A percentile compares a stretch with the other conserved stretches of the same genome.
phyloP scores from a whole-genome alignment of 2,113 vertebrate genomes.

The Pterophyllum scalare region DNA sequence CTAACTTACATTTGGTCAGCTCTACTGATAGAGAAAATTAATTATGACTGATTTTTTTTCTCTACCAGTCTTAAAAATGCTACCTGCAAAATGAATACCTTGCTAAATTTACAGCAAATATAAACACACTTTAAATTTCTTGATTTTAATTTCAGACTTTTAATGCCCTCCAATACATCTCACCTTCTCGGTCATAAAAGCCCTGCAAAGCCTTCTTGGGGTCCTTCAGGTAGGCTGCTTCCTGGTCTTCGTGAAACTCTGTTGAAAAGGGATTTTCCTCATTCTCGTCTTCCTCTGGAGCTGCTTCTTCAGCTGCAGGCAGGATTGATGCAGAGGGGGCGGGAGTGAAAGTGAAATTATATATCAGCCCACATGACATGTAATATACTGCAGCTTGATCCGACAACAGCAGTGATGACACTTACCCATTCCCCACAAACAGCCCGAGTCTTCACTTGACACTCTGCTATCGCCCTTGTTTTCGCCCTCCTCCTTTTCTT shows the following conservation, averaged over 20 bases:
- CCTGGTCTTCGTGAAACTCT: constrained; percentile 95
- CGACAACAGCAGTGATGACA: background rate
- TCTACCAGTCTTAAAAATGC: too few relatives aligned
- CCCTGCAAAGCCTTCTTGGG: constrained; percentile 97
- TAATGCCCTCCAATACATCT: background rate
- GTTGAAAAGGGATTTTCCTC: constrained; percentile 97
- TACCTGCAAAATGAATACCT: too few relatives aligned
- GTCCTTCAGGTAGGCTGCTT: constrained; percentile 95
- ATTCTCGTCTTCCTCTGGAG: constrained; percentile 90
- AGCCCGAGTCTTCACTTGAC: constrained; percentile 85
- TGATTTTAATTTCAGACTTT: background rate
- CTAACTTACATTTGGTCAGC: too few relatives aligned
- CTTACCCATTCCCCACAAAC: constrained; percentile 96
- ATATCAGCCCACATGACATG: background rate
- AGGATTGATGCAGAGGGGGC: background rate
- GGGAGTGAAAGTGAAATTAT: background rate
- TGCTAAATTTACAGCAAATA: background rate
- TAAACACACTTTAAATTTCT: background rate
- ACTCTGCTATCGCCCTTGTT: constrained; percentile 39
- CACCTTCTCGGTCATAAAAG: constrained; percentile 98
- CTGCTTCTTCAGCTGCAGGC: constrained; percentile 86
- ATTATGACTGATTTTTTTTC: background rate
- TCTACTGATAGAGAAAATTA: too few relatives aligned
- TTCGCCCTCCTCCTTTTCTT: constrained; percentile 63
- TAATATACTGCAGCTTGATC: background rate